A percentile compares a stretch with the other conserved stretches of the same genome.
These are phyloP conservation scores for Artemisiospiza belli DNA, from an alignment of 2,113 vertebrate species.

Conservation along the genomic window DNA sequence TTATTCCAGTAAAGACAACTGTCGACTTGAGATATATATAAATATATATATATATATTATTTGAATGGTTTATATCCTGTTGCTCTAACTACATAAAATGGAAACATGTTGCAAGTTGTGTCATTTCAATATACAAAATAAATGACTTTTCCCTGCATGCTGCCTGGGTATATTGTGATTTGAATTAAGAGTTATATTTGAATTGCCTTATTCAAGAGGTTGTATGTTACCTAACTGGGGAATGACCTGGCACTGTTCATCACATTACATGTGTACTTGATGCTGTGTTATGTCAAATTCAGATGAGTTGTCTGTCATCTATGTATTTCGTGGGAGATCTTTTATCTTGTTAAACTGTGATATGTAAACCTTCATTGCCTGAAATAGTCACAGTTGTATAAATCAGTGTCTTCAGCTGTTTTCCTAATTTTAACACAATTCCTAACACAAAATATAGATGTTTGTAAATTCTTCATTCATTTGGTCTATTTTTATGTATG, in stretches of 20 bases:
- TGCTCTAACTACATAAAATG: slow-evolving; percentile 69
- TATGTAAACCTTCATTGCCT: slow-evolving; percentile 75
- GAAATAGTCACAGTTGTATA: slow-evolving; percentile 74
- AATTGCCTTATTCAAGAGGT: slow-evolving; percentile 71
- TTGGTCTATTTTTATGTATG: slow-evolving; percentile 65
- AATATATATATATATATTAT: slow-evolving; percentile 36
- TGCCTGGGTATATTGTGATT: slow-evolving; percentile 82
- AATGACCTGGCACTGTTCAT: slow-evolving; percentile 72
- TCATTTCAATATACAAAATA: slow-evolving; percentile 77
- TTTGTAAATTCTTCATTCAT: slow-evolving; percentile 81
- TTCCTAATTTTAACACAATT: slow-evolving; percentile 77
- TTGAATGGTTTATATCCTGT: slow-evolving; percentile 75
- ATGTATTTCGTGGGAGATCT: slow-evolving; percentile 71
- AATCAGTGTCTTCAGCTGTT: slow-evolving; percentile 78
- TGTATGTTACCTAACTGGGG: slow-evolving; percentile 72
- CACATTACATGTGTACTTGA: slow-evolving; percentile 68
- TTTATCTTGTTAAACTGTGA: slow-evolving; percentile 75
- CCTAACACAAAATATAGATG: slow-evolving; percentile 84
- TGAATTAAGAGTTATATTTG: slow-evolving; percentile 69
- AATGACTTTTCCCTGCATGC: slow-evolving; percentile 82
- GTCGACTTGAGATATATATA: slow-evolving; percentile 55
- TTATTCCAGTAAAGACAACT: slow-evolving; percentile 71
- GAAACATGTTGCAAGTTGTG: slow-evolving; percentile 73
- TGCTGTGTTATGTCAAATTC: slow-evolving; percentile 73
- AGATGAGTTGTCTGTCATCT: slow-evolving; percentile 73